Conservation (phyloP, 2,113 vertebrate species). For the Ameiurus melas region DNA sequence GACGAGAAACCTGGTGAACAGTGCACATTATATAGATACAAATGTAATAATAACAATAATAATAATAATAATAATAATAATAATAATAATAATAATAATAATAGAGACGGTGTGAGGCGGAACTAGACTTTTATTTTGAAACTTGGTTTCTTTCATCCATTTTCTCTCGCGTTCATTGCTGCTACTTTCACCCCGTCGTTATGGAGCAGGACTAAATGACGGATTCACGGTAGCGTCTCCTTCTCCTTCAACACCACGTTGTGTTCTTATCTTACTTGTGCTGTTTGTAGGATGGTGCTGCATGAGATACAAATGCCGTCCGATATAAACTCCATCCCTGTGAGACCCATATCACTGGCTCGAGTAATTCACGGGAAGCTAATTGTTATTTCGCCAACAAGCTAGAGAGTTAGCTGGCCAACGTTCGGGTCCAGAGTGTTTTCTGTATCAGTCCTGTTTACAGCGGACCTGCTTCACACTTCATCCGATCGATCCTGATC, state of each 20-base stretch:
- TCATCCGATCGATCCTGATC: too few relatives aligned
- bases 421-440: too few relatives aligned
- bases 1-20: too few relatives aligned
- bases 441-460: neutral
- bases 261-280: neutral
- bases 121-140: constrained; percentile 47
- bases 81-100: neutral
- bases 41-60: too few relatives aligned
- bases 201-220: constrained; percentile 45
- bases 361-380: neutral
- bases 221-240: constrained; percentile 23
- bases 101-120: neutral
- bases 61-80: too few relatives aligned
- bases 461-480: too few relatives aligned
- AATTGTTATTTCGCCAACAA: neutral
- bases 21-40: too few relatives aligned
- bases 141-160: neutral
- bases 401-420: neutral
- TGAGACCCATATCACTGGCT: neutral
- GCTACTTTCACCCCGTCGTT: constrained; percentile 20
- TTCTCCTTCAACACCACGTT: neutral
- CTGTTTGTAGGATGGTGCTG: neutral
- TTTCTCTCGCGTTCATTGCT: constrained; percentile 14
- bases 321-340: too few relatives aligned
- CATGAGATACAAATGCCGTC: neutral